Evolutionary conservation across 1,140 invertebrate species (phyloP), one percentile per base, ranked within the genome.

Genomic region (Neomicropteryx cornuta): DNA sequence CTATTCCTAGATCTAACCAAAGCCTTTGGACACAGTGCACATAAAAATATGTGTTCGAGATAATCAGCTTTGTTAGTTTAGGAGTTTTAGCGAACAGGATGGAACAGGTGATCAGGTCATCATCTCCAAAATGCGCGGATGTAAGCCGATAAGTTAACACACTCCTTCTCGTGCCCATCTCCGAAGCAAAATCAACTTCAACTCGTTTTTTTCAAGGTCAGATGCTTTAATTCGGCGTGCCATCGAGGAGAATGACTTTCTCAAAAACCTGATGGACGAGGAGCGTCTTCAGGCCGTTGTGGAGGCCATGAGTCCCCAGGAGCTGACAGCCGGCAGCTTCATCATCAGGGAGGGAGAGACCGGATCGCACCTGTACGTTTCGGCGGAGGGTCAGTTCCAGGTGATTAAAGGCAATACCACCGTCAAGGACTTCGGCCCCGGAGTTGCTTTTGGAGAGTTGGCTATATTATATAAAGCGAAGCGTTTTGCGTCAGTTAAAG

Each of bases 401-500:
- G 85, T 92, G 2, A 76, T 87, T 17, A 90, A 92, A 52, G 76
- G 79, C 44, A 76, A 79, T 21, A 76, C 81, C 43, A 72, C 81
- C 10, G 74, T 91, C 22, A 81, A 81, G 31, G 79, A 68, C 38
- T 87, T 97, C 55, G 79, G 82, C 2, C 75, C 83, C 0, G 88
- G 86, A 11, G 81, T 87, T 44, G 90, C 87, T 1, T 97, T 97
- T 60, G 92, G 92, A 17, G 92, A 96, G 69, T 66, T 97, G 19
- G 91, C 92, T 2, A 83, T 94, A 49, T 66, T 97, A 4, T 96
- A 95, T 61, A 94, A 92, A 66, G 90, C 88, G 19, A 90, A 87
- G 47, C 65, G 91, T 50, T 83, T 87, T 30, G 87, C 89, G 17
- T 83, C 87, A 4, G 83, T 93, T 38, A 73, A 74, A 71, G 87